Conservation (phyloP, 2,113 vertebrate genomes). For the Dinomys branickii region DNA sequence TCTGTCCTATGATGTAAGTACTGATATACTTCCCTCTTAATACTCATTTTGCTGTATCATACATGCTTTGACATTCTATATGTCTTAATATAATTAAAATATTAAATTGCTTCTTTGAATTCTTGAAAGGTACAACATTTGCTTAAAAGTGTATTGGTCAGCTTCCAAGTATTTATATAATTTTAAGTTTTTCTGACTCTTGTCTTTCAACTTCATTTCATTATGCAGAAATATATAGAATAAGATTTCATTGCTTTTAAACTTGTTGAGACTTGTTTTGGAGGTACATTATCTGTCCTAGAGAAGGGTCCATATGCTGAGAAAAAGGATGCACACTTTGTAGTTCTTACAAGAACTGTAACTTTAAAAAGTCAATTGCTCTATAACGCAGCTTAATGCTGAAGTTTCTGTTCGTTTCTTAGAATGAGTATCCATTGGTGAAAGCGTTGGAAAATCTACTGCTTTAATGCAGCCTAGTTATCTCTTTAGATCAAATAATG, state of each 20-base stretch:
- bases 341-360: not conserved
- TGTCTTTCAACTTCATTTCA: not conserved
- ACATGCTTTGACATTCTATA: too few relatives aligned
- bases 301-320: not conserved
- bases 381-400: not conserved
- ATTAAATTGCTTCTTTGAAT: not conserved
- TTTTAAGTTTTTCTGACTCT: not conserved
- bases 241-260: not conserved
- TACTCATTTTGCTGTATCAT: too few relatives aligned
- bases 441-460: not conserved
- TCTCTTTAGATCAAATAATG: not conserved
- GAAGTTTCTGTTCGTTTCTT: not conserved
- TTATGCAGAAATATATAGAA: not conserved
- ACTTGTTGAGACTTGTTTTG: not conserved
- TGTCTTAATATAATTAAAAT: too few relatives aligned
- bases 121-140: not conserved
- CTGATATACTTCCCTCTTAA: too few relatives aligned
- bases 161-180: not conserved
- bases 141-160: not conserved
- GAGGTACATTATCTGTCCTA: not conserved
- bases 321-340: not conserved
- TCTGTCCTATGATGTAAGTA: too few relatives aligned
- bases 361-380: not conserved
- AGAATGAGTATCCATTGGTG: not conserved
- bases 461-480: not conserved